phyloP scores from a whole-genome alignment of 2,888 invertebrate genomes.

The Meganola albula region DNA sequence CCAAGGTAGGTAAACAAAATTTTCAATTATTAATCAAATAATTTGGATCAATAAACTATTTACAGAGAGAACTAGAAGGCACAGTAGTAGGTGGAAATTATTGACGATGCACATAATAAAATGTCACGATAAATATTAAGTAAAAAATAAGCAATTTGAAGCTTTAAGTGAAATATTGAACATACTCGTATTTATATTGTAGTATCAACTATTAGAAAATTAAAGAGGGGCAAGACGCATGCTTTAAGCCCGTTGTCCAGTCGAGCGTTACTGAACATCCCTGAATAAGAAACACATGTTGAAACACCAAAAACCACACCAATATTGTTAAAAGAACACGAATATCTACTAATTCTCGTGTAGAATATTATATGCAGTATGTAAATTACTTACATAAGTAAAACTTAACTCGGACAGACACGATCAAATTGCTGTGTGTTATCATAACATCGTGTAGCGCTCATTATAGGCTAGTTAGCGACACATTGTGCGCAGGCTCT shows the following conservation, averaged over 20 bases:
- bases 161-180: not conserved
- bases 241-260: conserved; percentile 2
- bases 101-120: conserved; percentile 26
- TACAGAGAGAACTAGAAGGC: conserved; percentile 71
- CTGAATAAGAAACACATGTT: conserved; percentile 40
- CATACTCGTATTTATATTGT: too few relatives aligned
- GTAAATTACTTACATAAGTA: conserved; percentile 43
- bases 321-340: conserved; percentile 37
- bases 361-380: conserved; percentile 43
- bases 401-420: conserved; percentile 39
- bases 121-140: too few relatives aligned
- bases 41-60: conserved; percentile 43
- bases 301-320: conserved; percentile 49
- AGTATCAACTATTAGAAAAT: conserved; percentile 14
- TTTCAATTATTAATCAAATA: conserved; percentile 18
- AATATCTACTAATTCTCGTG: conserved; percentile 35
- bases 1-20: conserved; percentile 10
- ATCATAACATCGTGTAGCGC: conserved; percentile 7
- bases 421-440: conserved; percentile 39
- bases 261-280: conserved; percentile 21
- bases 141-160: too few relatives aligned
- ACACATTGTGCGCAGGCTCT: conserved; percentile 4
- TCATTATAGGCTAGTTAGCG: conserved; percentile 8
- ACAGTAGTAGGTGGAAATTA: conserved; percentile 60
- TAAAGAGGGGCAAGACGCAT: conserved; percentile 20